A percentile compares a stretch with the other conserved stretches of the same genome.
Conservation (phyloP, 2,113 vertebrate species). For the Mionectes macconnelli region DNA sequence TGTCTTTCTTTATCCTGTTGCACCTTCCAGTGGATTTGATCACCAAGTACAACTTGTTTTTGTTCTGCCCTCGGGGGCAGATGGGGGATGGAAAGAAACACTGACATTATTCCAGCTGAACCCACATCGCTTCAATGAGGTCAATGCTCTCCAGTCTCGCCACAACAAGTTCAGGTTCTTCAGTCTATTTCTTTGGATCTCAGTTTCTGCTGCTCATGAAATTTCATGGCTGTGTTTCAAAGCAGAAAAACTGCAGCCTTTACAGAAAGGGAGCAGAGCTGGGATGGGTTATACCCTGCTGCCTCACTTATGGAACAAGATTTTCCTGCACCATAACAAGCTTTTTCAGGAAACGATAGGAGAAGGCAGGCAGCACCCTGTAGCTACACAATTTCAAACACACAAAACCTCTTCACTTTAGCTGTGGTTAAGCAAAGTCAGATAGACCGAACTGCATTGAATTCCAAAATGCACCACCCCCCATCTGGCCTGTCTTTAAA, state of each 20-base stretch:
- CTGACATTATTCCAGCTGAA: neutral
- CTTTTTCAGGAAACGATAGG: neutral
- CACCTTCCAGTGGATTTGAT: constrained; percentile 52
- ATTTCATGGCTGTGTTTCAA: neutral
- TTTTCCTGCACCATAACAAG: neutral
- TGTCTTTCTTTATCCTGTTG: constrained; percentile 41
- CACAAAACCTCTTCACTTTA: neutral
- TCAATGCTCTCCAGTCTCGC: rapidly evolving
- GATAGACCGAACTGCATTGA: neutral
- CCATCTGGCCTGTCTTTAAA: neutral
- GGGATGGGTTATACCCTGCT: neutral
- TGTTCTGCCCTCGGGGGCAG: neutral
- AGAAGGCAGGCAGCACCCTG: neutral
- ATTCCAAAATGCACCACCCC: neutral
- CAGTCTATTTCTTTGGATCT: neutral
- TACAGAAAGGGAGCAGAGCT: neutral
- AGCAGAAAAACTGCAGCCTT: neutral
- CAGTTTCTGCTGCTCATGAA: neutral
- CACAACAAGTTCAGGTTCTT: neutral
- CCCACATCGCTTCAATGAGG: neutral
- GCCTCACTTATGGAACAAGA: neutral
- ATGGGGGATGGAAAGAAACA: neutral
- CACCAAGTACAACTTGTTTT: constrained; percentile 14
- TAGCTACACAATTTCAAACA: neutral
- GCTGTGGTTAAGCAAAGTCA: neutral